phyloP scores from a whole-genome alignment of 2,888 invertebrate genomes.

The Germaria angustata region DNA sequence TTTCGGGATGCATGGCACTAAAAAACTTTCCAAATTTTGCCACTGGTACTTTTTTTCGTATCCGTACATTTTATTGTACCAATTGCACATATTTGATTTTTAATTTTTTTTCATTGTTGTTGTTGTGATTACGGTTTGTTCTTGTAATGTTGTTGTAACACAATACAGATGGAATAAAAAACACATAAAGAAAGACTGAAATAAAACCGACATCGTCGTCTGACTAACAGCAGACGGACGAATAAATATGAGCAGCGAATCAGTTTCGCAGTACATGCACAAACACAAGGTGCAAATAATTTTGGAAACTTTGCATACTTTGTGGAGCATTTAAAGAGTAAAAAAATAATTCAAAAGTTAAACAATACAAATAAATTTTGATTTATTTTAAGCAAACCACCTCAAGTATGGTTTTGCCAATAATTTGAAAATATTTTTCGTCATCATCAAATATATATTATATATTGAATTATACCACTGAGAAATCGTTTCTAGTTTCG shows the following conservation, averaged over 20 bases:
- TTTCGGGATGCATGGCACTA: too few relatives aligned
- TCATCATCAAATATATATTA: neutral
- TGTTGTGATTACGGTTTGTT: conserved; percentile 32
- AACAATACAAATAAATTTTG: neutral
- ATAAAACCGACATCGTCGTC: conserved; percentile 49
- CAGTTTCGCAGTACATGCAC: conserved; percentile 80
- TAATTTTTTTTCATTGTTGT: conserved; percentile 15
- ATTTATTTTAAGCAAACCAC: neutral
- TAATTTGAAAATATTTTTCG: neutral
- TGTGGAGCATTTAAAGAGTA: conserved; percentile 47
- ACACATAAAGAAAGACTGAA: conserved; percentile 12
- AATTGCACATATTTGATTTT: neutral
- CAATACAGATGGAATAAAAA: conserved; percentile 38
- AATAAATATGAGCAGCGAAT: conserved; percentile 70
- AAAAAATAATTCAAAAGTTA: conserved; percentile 6
- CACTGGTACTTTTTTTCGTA: neutral
- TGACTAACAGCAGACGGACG: conserved; percentile 66
- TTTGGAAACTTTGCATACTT: conserved; percentile 68
- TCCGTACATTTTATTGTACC: neutral
- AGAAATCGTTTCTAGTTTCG: conserved; percentile 25
- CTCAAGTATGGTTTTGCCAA: neutral
- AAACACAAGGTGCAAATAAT: conserved; percentile 76
- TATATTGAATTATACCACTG: conserved; percentile 44
- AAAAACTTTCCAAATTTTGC: too few relatives aligned
- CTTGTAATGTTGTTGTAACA: conserved; percentile 42